Evolutionary conservation across 2,113 vertebrate species (phyloP).

Genomic region (Erythrolamprus reginae): DNA sequence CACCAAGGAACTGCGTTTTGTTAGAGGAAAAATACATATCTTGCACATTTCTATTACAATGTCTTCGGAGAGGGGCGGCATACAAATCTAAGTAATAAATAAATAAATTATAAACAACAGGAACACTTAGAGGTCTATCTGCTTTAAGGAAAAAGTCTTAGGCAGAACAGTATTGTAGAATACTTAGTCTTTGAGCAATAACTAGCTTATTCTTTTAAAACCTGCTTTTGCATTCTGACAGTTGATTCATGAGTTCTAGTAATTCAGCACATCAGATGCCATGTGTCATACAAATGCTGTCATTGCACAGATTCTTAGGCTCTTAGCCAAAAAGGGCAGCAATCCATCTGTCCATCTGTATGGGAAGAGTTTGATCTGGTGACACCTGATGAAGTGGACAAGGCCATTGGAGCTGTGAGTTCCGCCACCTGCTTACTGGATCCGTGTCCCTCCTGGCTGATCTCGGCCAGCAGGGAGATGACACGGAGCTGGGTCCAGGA

Average conservation of each 20-base stretch:
- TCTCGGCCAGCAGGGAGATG: too few species aligned
- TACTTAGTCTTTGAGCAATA: not conserved
- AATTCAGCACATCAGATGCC: not conserved
- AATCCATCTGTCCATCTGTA: too few species aligned
- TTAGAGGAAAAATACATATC: not conserved
- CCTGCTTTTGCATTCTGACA: not conserved
- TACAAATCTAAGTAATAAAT: too few species aligned
- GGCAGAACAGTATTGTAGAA: not conserved
- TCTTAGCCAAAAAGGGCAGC: not conserved
- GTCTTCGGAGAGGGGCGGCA: too few species aligned
- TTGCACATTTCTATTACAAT: not conserved
- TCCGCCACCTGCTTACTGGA: too few species aligned
- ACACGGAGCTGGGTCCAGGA: too few species aligned
- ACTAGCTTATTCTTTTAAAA: not conserved
- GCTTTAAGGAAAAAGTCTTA: not conserved
- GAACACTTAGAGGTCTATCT: not conserved
- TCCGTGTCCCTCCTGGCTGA: too few species aligned
- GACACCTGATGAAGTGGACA: too few species aligned
- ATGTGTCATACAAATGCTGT: not conserved
- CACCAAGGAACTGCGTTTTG: not conserved
- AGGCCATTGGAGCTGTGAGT: too few species aligned
- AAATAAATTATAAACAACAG: not conserved
- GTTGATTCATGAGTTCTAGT: not conserved
- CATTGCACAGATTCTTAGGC: not conserved
- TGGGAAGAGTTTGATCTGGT: too few species aligned